Conservation (phyloP, 2,113 vertebrate genomes). For the Corynorhinus townsendii region DNA sequence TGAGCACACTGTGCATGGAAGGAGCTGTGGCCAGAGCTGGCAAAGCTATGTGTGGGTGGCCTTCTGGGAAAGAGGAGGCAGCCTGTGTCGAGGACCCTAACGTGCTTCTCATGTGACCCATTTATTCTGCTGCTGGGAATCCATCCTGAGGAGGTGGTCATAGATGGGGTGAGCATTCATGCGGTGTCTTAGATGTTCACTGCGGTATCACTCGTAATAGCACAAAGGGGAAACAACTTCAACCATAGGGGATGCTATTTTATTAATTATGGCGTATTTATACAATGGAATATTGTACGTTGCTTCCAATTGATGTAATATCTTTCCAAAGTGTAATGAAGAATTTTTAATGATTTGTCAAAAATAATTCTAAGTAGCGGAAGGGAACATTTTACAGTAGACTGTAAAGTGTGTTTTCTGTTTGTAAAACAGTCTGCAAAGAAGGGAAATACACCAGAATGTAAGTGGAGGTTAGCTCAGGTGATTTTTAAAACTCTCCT, state of each 20-base stretch:
- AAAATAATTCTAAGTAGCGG: neutral
- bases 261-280: neutral
- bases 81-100: neutral
- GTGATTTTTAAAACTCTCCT: neutral
- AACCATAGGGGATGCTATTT: neutral
- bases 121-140: neutral
- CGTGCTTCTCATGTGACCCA: neutral
- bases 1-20: neutral
- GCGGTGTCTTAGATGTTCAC: neutral
- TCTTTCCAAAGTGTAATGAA: neutral
- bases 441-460: neutral
- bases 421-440: neutral
- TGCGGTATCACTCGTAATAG: neutral
- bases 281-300: neutral
- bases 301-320: neutral
- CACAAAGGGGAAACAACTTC: neutral
- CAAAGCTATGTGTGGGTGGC: neutral
- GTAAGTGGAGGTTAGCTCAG: neutral
- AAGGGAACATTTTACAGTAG: neutral
- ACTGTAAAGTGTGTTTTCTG: neutral
- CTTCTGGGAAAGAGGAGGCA: neutral
- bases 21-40: neutral
- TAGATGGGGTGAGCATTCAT: neutral
- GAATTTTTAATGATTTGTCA: neutral
- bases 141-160: neutral